Conservation (phyloP, 2,113 vertebrate genomes). For the Istiophorus platypterus region DNA sequence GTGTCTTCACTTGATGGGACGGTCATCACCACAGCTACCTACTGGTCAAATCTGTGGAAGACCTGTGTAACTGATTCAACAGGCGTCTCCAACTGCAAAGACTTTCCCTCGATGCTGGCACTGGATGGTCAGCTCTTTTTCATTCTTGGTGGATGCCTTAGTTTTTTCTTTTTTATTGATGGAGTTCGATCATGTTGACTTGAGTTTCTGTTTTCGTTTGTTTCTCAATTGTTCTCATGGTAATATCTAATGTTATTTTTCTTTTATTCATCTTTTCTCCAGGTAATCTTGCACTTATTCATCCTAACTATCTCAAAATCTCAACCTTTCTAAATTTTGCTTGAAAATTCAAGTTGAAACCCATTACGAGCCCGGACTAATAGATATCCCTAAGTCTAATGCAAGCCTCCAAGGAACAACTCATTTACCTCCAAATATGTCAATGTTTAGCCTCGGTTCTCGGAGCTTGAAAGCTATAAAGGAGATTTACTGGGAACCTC, state of each 20-base stretch:
- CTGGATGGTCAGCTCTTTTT: slow-evolving; percentile 90
- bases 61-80: slow-evolving; percentile 96
- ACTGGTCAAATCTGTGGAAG: slow-evolving; percentile 96
- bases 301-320: background rate
- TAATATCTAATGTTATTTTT: background rate
- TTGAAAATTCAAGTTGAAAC: slow-evolving; percentile 25
- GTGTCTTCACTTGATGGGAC: slow-evolving; percentile 93
- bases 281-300: background rate
- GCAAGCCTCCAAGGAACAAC: slow-evolving; percentile 27
- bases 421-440: slow-evolving; percentile 77
- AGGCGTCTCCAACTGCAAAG: slow-evolving; percentile 95
- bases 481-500: slow-evolving; percentile 83
- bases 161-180: background rate
- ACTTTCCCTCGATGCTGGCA: slow-evolving; percentile 95
- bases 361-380: slow-evolving; percentile 14
- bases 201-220: background rate
- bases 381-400: slow-evolving; percentile 12
- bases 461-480: slow-evolving; percentile 81
- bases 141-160: background rate
- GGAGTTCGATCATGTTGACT: background rate
- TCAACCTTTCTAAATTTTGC: background rate
- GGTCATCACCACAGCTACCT: slow-evolving; percentile 96
- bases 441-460: slow-evolving; percentile 82
- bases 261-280: background rate
- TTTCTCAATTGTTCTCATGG: background rate